Percentiles rank a stretch among this genome's conserved stretches.
These are phyloP conservation scores for Catamblyrhynchus diadema DNA, from an alignment of 2,797 vertebrate species.

Conservation along the genomic window DNA sequence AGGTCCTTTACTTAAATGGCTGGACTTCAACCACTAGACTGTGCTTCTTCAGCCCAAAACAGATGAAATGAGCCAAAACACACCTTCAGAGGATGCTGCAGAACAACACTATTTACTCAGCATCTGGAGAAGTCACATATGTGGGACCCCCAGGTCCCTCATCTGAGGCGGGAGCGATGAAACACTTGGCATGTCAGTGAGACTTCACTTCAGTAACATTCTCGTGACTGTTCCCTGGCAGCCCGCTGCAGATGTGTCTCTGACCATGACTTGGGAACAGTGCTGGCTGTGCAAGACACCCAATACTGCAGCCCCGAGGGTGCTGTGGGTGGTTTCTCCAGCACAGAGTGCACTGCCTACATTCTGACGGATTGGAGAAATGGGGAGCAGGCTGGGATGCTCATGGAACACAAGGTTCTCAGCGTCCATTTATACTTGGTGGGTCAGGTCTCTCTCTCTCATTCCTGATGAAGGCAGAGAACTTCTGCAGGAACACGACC, in stretches of 20 bases:
- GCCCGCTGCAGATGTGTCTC: not conserved
- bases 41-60: not conserved
- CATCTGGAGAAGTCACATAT: not conserved
- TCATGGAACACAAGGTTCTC: not conserved
- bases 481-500: not conserved
- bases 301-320: not conserved
- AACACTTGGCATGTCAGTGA: not conserved
- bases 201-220: not conserved
- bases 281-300: rapidly evolving
- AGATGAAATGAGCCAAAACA: not conserved
- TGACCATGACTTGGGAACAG: not conserved
- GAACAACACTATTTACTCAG: not conserved
- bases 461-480: not conserved
- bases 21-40: not conserved
- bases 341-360: not conserved
- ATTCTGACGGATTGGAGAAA: rapidly evolving
- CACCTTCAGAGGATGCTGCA: not conserved
- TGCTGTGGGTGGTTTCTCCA: not conserved
- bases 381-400: not conserved
- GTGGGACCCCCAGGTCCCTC: too few relatives aligned
- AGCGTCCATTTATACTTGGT: not conserved
- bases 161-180: rapidly evolving
- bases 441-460: not conserved
- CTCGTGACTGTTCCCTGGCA: not conserved
- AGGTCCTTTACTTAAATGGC: not conserved